Evolutionary conservation across 2,113 vertebrate genomes (phyloP).

Genomic region (Meriones unguiculatus): DNA sequence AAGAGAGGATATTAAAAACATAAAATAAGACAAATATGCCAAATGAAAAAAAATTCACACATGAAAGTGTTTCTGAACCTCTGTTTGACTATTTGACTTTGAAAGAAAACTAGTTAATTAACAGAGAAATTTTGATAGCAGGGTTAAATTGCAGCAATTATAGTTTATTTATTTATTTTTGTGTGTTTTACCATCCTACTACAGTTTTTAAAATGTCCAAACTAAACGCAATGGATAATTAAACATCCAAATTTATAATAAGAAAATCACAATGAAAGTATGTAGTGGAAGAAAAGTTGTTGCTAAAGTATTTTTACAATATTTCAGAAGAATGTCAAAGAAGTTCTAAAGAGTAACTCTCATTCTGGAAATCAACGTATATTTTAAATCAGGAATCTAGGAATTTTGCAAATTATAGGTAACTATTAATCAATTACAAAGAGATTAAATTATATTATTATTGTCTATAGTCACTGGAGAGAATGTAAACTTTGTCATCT

Average conservation of each 20-base stretch:
- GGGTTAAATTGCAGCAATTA: neutral
- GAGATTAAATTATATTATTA: neutral
- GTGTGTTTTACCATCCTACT: neutral
- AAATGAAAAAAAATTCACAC: neutral
- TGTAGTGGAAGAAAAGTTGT: neutral
- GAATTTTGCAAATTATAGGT: neutral
- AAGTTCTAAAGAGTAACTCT: neutral
- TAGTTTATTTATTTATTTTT: neutral
- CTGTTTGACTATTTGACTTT: neutral
- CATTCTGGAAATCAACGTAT: neutral
- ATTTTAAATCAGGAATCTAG: neutral
- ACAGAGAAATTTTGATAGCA: neutral
- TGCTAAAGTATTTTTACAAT: neutral
- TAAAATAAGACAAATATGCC: neutral
- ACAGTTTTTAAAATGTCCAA: neutral
- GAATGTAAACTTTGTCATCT: neutral
- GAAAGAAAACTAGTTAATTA: neutral
- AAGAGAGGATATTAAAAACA: no score
- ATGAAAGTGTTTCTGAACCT: neutral
- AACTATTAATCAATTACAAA: neutral
- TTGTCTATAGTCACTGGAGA: neutral
- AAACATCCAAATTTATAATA: neutral
- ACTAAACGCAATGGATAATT: neutral
- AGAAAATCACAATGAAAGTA: neutral
- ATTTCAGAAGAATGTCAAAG: neutral